Evolutionary conservation across 1,140 invertebrate species (phyloP), one percentile per base, ranked within the genome.

Genomic region (Drosophila navojoa): DNA sequence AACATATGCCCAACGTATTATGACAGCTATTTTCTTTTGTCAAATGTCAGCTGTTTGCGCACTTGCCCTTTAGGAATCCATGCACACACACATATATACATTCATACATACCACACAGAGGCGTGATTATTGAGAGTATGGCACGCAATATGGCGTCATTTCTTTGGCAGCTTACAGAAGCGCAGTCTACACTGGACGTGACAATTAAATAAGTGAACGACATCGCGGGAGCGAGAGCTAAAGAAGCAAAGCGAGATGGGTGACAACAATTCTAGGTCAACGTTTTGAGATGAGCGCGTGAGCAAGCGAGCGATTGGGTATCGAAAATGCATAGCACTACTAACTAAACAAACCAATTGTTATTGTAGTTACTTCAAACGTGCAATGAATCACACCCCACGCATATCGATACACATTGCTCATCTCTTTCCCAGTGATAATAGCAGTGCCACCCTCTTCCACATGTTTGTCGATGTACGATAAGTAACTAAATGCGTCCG

Each of bases 81-180:
- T 35, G 7, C 32, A 13, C 27, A 66, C 27, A 66, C 16, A 53
- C 38, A 55, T 22, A 42, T 42, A 73, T 15, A 42, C 70, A 54
- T 13, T 38, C 52, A 47, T 19, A 40, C 49, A 73, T 25, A 44
- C 70, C 49, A 73, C 32, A 44, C 70, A 47, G 35, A 54, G 10
- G 19, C 38, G 35, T 60, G 64, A 50, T 73, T 58, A 55, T 55
- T 49, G 57, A 69, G 53, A 74, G 58, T 61, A 44, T 68, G 45
- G 44, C 79, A 72, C 76, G 79, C 76, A 82, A 84, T 73, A 82
- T 82, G 80, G 80, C 76, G 80, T 82, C 80, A 82, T 79, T 50
- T 55, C 68, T 72, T 62, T 69, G 80, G 69, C 64, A 81, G 81
- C 62, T 52, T 6, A 38, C 25, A 64, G 61, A 22, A 73, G 57